Evolutionary conservation across 2,113 vertebrate genomes (phyloP).

Genomic region (Dendropsophus ebraccatus): DNA sequence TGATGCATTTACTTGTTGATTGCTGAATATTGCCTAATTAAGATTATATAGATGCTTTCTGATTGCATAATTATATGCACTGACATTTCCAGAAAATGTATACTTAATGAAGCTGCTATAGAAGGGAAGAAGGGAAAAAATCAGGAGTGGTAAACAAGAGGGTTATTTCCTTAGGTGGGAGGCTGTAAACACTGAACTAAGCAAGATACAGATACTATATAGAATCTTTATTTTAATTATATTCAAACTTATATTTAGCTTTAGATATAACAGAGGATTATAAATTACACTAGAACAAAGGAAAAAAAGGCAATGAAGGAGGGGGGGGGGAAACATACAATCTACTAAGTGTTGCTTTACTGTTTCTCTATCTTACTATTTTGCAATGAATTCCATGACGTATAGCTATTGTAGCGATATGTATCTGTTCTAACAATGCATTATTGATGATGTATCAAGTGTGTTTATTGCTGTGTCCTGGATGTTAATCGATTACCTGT

Average conservation of each 20-base stretch:
- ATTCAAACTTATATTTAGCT: not conserved
- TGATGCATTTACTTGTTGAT: constrained; percentile 25
- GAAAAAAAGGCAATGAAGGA: not conserved
- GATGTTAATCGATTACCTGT: no score
- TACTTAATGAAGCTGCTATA: constrained; percentile 32
- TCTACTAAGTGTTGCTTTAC: no score
- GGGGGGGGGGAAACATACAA: not conserved
- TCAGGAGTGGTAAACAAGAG: not conserved
- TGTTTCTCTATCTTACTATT: not conserved
- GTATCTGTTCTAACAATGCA: not conserved
- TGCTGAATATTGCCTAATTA: constrained; percentile 41
- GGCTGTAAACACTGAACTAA: not conserved
- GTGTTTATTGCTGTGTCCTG: no score
- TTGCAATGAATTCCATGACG: not conserved
- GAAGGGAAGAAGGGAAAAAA: not conserved
- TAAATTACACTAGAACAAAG: not conserved
- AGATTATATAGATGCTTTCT: constrained; percentile 34
- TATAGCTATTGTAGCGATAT: not conserved
- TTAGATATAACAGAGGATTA: not conserved
- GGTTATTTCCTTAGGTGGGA: not conserved
- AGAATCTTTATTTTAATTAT: not conserved
- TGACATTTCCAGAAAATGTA: constrained; percentile 41
- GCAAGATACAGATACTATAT: not conserved
- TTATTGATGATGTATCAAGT: not conserved
- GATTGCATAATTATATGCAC: constrained; percentile 45